Base-by-base conservation (phyloP, 2,888 invertebrate species). In the Microplitis manilae region DNA sequence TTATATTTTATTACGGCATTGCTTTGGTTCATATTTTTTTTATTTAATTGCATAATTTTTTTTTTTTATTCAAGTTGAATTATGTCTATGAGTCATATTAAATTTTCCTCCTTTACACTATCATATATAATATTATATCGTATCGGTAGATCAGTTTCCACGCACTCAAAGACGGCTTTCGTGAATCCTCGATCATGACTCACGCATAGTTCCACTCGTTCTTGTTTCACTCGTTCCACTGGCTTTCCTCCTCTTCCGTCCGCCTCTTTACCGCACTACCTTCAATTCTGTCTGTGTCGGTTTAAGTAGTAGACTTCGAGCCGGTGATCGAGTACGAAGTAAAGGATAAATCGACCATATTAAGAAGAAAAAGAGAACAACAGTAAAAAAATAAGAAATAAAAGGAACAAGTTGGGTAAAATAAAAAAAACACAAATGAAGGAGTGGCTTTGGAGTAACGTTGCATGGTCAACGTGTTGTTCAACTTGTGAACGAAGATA, bases 141-240 rank as follows among this genome's bases (percentile, higher is more conserved):
- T 62, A 70, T 9, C 62, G 70, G 59, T 75, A 65, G 61, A 65
- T 70, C 30, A n/a, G 13, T 65, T 64, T 62, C 41, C 65, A 73
- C 64, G 68, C 62, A 77, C 61, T 74, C 69, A 61, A 62, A 73
- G 73, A 62, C 73, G 20, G 62, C 69, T 67, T 67, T 73, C 77
- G 77, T 77, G 77, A 77, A 77, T 77, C 73, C 77, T 74, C 77
- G 73, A 77, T 77, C 69, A 68, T 77, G 77, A 77, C 73, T 77
- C 77, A 73, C 72, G 67, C 73, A 77, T 77, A 73, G 67, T 73
- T 73, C 67, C 67, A 73, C 73, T 73, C 50, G 50, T 50, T 50
- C 50, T 50, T 50, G 50, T 50, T 50, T 50, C 50, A 50, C 50
- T 64, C 67, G 73, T 67, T 59, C 50, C 73, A 73, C 73, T 30